These are phyloP conservation scores for Grus americana DNA, from an alignment of 2,113 vertebrate species.

Conservation along the genomic window DNA sequence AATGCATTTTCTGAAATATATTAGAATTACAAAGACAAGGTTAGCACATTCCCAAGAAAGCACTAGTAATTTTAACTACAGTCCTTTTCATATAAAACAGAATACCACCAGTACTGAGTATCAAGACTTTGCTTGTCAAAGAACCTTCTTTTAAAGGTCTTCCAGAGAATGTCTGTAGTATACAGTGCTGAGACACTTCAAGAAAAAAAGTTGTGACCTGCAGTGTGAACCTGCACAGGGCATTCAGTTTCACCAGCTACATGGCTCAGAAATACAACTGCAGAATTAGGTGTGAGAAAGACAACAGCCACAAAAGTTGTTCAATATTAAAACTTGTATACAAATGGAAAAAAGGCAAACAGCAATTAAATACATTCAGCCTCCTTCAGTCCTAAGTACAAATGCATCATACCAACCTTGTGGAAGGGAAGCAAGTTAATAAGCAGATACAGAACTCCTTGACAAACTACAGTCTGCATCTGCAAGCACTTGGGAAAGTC, in stretches of 20 bases:
- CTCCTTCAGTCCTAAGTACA: not conserved
- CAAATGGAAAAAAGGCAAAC: not conserved
- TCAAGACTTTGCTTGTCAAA: not conserved
- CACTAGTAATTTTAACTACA: slow-evolving; percentile 14
- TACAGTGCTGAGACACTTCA: slow-evolving; percentile 9
- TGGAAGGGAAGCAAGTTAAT: slow-evolving; percentile 9
- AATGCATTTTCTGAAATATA: slow-evolving; percentile 57
- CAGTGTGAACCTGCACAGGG: slow-evolving; percentile 71
- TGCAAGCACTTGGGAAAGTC: not conserved
- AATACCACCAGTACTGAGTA: not conserved
- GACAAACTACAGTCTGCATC: not conserved
- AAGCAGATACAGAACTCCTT: not conserved
- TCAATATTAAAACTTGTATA: not conserved
- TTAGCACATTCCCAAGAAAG: slow-evolving; percentile 84
- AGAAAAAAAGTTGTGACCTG: slow-evolving; percentile 66
- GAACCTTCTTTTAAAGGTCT: not conserved
- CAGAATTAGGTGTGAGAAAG: slow-evolving; percentile 50
- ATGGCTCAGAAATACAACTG: slow-evolving; percentile 36
- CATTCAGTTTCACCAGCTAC: slow-evolving; percentile 58
- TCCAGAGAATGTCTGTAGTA: not conserved
- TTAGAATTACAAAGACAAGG: slow-evolving; percentile 76
- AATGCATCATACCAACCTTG: not conserved
- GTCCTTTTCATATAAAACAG: not conserved
- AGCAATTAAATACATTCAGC: not conserved
- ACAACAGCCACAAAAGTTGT: not conserved